Evolutionary conservation across 2,113 vertebrate genomes (phyloP), one percentile per base, ranked within the genome.

Genomic region (Mola mola): DNA sequence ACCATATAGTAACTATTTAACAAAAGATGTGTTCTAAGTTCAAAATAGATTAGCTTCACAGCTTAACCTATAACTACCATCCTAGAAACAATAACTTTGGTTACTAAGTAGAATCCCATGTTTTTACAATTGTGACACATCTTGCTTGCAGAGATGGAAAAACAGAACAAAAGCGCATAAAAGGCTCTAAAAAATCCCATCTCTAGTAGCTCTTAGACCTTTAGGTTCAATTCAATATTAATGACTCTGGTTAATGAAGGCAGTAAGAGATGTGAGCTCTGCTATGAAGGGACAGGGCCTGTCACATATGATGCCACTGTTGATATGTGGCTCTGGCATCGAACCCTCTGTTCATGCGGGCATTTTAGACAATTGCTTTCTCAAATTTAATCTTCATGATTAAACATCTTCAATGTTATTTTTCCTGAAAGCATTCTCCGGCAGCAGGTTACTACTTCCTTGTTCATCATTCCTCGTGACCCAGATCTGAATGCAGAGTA

Each of bases 341-440:
- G 59, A 49, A 80, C 70, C 57, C 16, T 19, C 11, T 64, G 25
- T 56, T 72, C 41, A 24, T 51, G 38, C 5, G 29, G 43, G 25
- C 62, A 52, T 77, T 63, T 74, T 49, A 33, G 25, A 69, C 82
- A 79, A 84, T 78, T 82, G 72, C 66, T 66, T 78, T 56, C 55
- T 67, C 28, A 52, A 62, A 72, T 52, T 43, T n/a, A 72, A 72
- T 66, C 33, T 44, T 6, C 22, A 59, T n/a, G n/a, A n/a, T n/a
- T n/a, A n/a, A n/a, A n/a, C n/a, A n/a, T n/a, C n/a, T n/a, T n/a
- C n/a, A n/a, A n/a, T n/a, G 28, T 64, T 43, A 53, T 6, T 2
- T 2, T 3, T 10, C 19, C 9, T 17, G 13, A 31, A 46, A 46
- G 36, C 33, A 48, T 55, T 42, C 4, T 6, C 9, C 10, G 36